Evolutionary conservation across 2,888 invertebrate species (phyloP), one percentile per base, ranked within the genome.

Genomic region (Hypomecis punctinalis): DNA sequence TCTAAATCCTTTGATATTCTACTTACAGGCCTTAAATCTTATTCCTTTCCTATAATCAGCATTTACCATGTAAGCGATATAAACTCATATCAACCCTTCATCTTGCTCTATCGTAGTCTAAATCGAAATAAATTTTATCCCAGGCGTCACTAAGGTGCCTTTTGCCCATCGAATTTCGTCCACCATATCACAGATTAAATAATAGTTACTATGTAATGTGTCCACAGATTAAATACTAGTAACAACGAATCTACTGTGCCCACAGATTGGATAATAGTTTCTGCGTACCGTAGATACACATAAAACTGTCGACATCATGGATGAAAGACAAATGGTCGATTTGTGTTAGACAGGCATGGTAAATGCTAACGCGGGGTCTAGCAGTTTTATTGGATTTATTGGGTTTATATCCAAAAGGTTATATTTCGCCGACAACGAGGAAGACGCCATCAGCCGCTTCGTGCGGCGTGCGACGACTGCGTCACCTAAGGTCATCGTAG

Each of bases 301-400:
- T 75, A 72, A 75, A 73, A 73, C 73, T 72, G 75, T 75, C 75
- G 45, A 47, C 73, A 55, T 69, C 71, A 66, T 74, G 60, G 67
- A 52, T 8, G 54, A 49, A 39, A 61, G 72, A 75, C 67, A 69
- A 66, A 76, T 74, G 71, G 69, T 33, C 59, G 67, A 69, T 70
- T 74, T 70, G 67, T 69, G 52, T 42, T 53, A 10, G 53, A 48
- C 36, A 48, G 43, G 35, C 23, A 23, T 23, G 57, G 46, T 37
- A 53, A 47, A 53, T 42, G 23, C 42, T 63, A 52, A 49, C 43
- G 23, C 23, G n/a, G 46, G n/a, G 7, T 33, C 33, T 53, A 23
- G 13, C 13, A 46, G n/a, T 42, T 36, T 39, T 42, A 33, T 33
- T 53, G 3, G 33, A 53, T 53, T 33, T 53, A 40, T 52, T 39